phyloP scores from a whole-genome alignment of 2,113 vertebrate species.

The Elaphurus davidianus region DNA sequence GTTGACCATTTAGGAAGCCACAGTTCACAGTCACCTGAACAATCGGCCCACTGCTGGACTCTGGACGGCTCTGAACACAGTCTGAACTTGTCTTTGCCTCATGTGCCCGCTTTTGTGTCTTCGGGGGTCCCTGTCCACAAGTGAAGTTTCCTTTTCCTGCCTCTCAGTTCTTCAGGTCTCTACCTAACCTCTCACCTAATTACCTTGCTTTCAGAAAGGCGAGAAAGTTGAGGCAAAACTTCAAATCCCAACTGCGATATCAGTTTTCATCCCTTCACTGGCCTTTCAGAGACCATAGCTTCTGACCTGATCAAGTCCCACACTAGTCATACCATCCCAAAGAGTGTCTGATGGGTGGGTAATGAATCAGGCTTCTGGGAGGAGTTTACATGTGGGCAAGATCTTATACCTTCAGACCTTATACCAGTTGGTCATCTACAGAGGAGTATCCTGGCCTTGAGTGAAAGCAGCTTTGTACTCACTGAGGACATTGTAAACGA shows the following conservation, averaged over 20 bases:
- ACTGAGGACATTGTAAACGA: background rate
- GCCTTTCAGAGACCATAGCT: background rate
- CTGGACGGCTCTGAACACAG: background rate
- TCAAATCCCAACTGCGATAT: background rate
- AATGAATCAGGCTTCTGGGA: background rate
- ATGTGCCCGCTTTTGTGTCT: background rate
- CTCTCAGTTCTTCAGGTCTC: background rate
- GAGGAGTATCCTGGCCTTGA: background rate
- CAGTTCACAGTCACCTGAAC: background rate
- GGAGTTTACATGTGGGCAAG: background rate
- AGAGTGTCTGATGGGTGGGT: no score
- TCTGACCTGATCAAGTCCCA: background rate
- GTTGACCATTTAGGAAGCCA: background rate
- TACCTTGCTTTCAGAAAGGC: background rate
- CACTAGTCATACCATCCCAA: background rate
- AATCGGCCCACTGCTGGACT: background rate
- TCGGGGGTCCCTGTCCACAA: background rate
- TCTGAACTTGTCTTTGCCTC: background rate
- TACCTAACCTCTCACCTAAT: background rate
- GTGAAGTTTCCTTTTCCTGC: background rate
- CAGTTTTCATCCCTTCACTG: background rate
- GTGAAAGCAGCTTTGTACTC: background rate
- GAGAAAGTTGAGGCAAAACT: background rate
- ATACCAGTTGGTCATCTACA: background rate
- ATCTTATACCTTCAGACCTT: background rate